Evolutionary conservation across 2,797 vertebrate species (phyloP).

Genomic region (Malurus leucopterus): DNA sequence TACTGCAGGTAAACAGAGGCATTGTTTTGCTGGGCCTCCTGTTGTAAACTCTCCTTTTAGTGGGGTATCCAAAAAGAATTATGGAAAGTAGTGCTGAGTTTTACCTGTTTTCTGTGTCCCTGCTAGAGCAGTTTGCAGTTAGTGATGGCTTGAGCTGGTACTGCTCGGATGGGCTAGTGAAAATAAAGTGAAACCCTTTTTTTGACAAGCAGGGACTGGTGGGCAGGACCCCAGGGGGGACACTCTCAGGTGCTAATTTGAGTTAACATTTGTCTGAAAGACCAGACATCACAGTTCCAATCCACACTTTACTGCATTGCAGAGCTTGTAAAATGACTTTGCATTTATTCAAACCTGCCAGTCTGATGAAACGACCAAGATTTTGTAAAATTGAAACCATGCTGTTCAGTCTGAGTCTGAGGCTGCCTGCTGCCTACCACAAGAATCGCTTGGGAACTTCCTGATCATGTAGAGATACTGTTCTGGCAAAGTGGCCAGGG

Average conservation of each 20-base stretch:
- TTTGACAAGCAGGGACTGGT: rapidly evolving
- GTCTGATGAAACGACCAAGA: not conserved
- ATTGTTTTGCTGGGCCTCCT: not conserved
- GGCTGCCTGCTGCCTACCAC: not conserved
- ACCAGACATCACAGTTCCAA: not conserved
- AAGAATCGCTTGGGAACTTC: not conserved
- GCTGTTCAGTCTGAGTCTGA: not conserved
- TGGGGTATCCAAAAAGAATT: not conserved
- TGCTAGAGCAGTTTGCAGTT: not conserved
- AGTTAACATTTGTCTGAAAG: not conserved
- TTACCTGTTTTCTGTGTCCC: not conserved
- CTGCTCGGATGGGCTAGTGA: not conserved
- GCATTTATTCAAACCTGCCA: not conserved
- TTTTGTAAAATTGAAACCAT: not conserved
- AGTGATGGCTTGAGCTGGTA: not conserved
- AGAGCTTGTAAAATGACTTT: not conserved
- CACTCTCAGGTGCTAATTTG: not conserved
- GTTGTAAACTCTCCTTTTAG: not conserved
- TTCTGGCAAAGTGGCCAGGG: not conserved
- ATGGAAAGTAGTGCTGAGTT: not conserved
- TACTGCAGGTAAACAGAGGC: not conserved
- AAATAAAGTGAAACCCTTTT: not conserved
- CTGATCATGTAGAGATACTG: not conserved
- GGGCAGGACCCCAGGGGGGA: not conserved
- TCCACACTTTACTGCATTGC: not conserved